Evolutionary conservation across 2,113 vertebrate species (phyloP).

Genomic region (Toxostoma redivivum): DNA sequence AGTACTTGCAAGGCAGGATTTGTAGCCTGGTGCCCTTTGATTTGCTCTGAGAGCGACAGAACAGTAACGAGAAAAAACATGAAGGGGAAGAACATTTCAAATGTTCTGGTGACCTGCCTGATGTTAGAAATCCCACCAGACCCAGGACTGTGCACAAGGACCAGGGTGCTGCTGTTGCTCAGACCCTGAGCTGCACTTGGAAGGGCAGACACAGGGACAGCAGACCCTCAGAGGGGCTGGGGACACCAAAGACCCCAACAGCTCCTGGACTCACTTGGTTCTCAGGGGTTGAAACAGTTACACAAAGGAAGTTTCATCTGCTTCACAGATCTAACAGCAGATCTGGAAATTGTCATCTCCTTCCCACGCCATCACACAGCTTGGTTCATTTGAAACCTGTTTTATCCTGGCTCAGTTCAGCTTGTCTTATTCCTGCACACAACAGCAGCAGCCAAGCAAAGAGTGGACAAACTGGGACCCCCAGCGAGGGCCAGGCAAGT

Average conservation of each 20-base stretch:
- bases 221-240: background rate
- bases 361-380: background rate
- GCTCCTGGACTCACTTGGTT: background rate
- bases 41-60: background rate
- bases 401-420: background rate
- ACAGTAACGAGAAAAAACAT: background rate
- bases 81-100: background rate
- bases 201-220: background rate
- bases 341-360: background rate
- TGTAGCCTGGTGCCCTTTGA: background rate
- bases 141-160: background rate
- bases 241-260: background rate
- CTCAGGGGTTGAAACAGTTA: background rate
- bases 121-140: background rate
- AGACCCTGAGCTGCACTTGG: background rate
- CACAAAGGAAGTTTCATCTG: background rate
- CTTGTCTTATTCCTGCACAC: background rate
- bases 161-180: background rate
- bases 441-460: background rate
- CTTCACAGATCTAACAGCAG: background rate
- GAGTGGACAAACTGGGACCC: background rate
- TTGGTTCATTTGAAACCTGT: background rate
- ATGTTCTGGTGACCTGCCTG: background rate
- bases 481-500: background rate
- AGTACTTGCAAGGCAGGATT: constrained; percentile 6